Conservation (phyloP, 2,888 invertebrate species). For the Napeogenes sylphis region DNA sequence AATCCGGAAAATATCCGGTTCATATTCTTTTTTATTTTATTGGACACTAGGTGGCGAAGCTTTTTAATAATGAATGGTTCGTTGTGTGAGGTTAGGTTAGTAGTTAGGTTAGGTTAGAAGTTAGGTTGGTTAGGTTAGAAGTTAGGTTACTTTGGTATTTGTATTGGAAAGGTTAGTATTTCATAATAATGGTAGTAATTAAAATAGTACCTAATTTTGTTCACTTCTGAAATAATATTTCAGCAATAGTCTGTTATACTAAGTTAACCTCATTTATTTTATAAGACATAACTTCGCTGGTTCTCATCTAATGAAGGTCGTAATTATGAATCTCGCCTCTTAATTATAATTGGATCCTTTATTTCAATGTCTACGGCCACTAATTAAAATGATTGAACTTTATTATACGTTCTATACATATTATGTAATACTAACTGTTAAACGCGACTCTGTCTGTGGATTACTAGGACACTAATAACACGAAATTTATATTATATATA, state of each 20-base stretch:
- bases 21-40: too few relatives aligned
- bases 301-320: conserved; percentile 51
- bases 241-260: neutral
- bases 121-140: too few relatives aligned
- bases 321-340: conserved; percentile 51
- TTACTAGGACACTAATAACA: neutral
- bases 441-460: neutral
- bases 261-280: conserved; percentile 7
- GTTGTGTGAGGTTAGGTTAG: too few relatives aligned
- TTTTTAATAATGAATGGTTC: too few relatives aligned
- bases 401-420: neutral
- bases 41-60: too few relatives aligned
- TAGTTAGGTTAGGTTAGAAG: too few relatives aligned
- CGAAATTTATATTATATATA: too few relatives aligned
- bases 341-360: conserved; percentile 14
- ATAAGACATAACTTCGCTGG: conserved; percentile 9
- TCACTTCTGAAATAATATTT: conserved; percentile 8
- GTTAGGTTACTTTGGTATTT: too few relatives aligned
- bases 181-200: too few relatives aligned
- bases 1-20: too few relatives aligned
- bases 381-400: conserved; percentile 5
- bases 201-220: too few relatives aligned
- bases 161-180: too few relatives aligned
- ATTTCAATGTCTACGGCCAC: conserved; percentile 4
- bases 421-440: neutral